phyloP scores from a whole-genome alignment of 2,113 vertebrate genomes.

The Dipodomys ordii region DNA sequence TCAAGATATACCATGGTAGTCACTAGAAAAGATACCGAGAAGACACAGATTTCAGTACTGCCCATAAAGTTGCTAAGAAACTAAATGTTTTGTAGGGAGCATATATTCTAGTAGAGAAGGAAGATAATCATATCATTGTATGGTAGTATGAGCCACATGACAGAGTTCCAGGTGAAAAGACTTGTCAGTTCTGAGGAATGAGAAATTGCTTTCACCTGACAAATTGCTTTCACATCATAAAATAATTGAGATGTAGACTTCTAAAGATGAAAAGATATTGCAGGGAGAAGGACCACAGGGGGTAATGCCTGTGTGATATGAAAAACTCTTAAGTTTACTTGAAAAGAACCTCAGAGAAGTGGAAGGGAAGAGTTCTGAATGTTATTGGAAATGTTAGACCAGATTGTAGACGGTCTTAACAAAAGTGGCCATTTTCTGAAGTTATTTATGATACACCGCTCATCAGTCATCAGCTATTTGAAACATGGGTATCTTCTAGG shows the following conservation, averaged over 20 bases:
- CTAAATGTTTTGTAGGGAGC: neutral
- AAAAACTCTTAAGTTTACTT: neutral
- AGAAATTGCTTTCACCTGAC: neutral
- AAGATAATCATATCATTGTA: neutral
- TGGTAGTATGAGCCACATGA: neutral
- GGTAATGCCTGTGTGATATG: no score
- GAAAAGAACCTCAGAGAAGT: neutral
- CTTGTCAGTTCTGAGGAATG: neutral
- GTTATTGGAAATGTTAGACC: neutral
- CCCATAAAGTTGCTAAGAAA: neutral
- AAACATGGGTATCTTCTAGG: slow-evolving; percentile 15
- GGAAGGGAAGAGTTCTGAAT: neutral
- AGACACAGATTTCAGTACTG: neutral
- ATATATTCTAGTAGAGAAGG: neutral
- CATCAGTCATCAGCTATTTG: neutral
- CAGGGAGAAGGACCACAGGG: neutral
- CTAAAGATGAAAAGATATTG: neutral
- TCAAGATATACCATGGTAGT: neutral
- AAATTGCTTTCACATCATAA: neutral
- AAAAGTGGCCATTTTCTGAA: neutral
- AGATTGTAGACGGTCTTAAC: neutral
- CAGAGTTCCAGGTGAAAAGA: neutral
- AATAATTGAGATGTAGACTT: neutral
- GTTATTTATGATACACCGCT: no score
- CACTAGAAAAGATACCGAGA: slow-evolving; percentile 29